A percentile compares a stretch with the other conserved stretches of the same genome.
phyloP scores from a whole-genome alignment of 2,113 vertebrate species.

The Saimiri boliviensis region DNA sequence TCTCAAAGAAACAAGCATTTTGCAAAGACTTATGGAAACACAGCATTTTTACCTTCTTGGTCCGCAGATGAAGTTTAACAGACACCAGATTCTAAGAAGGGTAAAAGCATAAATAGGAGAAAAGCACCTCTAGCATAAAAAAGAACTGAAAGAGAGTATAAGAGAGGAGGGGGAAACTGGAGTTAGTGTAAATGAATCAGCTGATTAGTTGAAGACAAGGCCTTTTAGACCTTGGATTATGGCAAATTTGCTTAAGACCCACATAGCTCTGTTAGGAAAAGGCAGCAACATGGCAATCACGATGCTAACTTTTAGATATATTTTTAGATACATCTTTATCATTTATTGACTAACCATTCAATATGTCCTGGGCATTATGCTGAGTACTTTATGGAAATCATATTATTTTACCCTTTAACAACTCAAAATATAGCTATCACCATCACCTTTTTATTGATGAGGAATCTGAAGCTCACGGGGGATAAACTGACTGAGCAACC shows the following conservation, averaged over 20 bases:
- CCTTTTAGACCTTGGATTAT: neutral
- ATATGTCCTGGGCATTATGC: neutral
- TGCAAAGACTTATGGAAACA: neutral
- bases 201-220: slow-evolving; percentile 9
- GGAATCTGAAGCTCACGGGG: slow-evolving; percentile 10
- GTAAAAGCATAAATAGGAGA: slow-evolving; percentile 82
- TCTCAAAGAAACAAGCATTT: neutral
- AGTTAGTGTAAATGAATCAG: slow-evolving; percentile 72
- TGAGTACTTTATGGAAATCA: neutral
- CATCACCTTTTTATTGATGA: neutral
- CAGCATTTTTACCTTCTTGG: slow-evolving; percentile 83
- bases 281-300: neutral
- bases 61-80: slow-evolving; percentile 78
- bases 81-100: slow-evolving; percentile 83
- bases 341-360: neutral
- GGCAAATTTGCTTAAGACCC: neutral
- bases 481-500: neutral
- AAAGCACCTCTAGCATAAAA: slow-evolving; percentile 85
- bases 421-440: neutral
- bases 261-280: neutral
- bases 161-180: neutral
- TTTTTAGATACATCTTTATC: neutral
- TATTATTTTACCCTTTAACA: neutral
- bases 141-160: slow-evolving; percentile 58
- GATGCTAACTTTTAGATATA: neutral